Evolutionary conservation across 2,113 vertebrate species (phyloP), one percentile per base, ranked within the genome.

Genomic region (Chamaea fasciata): DNA sequence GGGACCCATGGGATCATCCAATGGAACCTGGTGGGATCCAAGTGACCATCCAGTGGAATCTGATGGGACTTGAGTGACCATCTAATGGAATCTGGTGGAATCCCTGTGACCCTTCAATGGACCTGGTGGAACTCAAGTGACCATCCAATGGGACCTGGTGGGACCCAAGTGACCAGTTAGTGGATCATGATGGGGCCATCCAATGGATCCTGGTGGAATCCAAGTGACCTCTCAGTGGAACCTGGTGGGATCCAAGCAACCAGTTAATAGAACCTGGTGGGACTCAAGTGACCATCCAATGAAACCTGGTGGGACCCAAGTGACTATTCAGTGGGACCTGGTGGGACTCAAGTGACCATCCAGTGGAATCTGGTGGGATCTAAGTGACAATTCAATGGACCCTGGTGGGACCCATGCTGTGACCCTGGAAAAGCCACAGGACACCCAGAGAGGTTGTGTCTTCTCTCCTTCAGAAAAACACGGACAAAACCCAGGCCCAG

Each of bases 341-440:
- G 21, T 70, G 14, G 42, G 42, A 55, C 1, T 2, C 31, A 41
- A 3, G 6, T 6, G 20, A 73, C 17, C 47, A 35, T 0, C 0
- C 1, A 33, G 4, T 1, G 2, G 15, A 41, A 1, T 15, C 28
- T 23, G 62, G 9, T 37, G 13, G 41, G 5, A 46, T 0, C 1
- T 16, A 30, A 19, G n/a, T 3, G 56, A 31, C 7, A 16, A 18
- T 0, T 0, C 0, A 60, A 9, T 0, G 1, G 41, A 35, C 7
- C 31, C 49, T 15, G 26, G n/a, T 3, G 12, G 70, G 13, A 50
- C 27, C 11, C 9, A 15, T 9, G 13, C 28, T 41, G 28, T 55
- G 70, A 31, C 13, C 47, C 60, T 22, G 39, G 24, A 50, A 59
- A 59, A 91, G 7, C n/a, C 41, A 22, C 6, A 4, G 75, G 20